Conservation (phyloP, 2,888 invertebrate species). For the Standfussiana lucernea region DNA sequence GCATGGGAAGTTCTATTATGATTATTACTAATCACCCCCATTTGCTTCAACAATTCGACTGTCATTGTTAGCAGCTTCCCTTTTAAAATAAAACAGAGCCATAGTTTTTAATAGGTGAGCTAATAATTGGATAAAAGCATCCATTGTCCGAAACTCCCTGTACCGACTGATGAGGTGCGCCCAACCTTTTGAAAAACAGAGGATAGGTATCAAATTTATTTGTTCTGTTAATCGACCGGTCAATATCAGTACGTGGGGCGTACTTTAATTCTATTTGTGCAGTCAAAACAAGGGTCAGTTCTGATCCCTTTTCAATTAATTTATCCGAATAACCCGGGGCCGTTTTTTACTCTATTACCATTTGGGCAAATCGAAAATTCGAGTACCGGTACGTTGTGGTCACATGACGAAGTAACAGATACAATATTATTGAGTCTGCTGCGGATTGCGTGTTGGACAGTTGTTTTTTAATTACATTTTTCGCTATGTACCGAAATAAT, state of each 20-base stretch:
- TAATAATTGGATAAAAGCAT: constrained; percentile 14
- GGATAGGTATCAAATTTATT: constrained; percentile 75
- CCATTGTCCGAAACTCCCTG: constrained; percentile 14
- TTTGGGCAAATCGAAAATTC: constrained; percentile 75
- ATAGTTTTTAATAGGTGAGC: constrained; percentile 23
- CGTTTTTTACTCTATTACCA: constrained; percentile 79
- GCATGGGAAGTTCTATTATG: neutral
- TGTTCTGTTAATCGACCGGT: constrained; percentile 82
- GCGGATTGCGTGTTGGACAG: constrained; percentile 29
- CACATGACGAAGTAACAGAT: constrained; percentile 59
- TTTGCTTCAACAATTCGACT: neutral
- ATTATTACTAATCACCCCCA: neutral
- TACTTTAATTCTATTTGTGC: constrained; percentile 87
- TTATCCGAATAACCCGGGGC: constrained; percentile 76
- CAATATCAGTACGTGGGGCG: constrained; percentile 80
- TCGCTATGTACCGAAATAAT: neutral
- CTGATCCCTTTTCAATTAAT: constrained; percentile 86
- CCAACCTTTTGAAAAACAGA: constrained; percentile 41
- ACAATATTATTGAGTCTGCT: constrained; percentile 32
- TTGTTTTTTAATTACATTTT: constrained; percentile 29
- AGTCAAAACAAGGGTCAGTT: constrained; percentile 84
- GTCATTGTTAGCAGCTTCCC: neutral
- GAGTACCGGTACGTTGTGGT: constrained; percentile 53
- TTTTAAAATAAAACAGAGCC: neutral
- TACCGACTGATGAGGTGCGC: constrained; percentile 35